Conservation (phyloP, 2,888 invertebrate genomes). For the Physocephala rufipes region DNA sequence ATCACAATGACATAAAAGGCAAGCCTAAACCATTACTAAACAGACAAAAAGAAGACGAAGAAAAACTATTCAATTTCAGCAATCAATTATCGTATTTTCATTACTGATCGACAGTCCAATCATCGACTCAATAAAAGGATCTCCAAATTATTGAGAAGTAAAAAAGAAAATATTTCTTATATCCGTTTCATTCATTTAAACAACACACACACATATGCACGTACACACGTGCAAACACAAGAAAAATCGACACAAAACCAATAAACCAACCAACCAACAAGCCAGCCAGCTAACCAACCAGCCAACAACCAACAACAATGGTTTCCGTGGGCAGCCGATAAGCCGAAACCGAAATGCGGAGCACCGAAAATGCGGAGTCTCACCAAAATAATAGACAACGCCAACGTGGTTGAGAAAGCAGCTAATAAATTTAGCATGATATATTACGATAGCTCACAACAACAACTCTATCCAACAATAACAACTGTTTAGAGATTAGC, state of each 20-base stretch:
- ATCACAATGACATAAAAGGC: too few relatives aligned
- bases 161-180: too few relatives aligned
- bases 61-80: too few relatives aligned
- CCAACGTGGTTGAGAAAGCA: not conserved
- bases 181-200: too few relatives aligned
- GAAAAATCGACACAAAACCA: not conserved
- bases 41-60: too few relatives aligned
- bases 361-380: constrained; percentile 48
- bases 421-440: too few relatives aligned
- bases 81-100: too few relatives aligned
- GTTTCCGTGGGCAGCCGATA: constrained; percentile 42
- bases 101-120: too few relatives aligned
- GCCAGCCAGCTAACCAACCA: too few relatives aligned
- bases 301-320: constrained; percentile 4
- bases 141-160: too few relatives aligned
- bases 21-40: too few relatives aligned
- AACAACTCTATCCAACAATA: constrained; percentile 13
- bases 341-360: constrained; percentile 54
- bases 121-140: too few relatives aligned
- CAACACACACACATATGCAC: not conserved
- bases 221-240: not conserved
- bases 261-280: not conserved
- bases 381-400: constrained; percentile 41
- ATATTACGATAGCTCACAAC: constrained; percentile 22
- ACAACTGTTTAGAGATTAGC: not conserved